Evolutionary conservation across 92 coral and sea anemone genomes (phyloP).

Genomic region (Isaurus tuberculatus): DNA sequence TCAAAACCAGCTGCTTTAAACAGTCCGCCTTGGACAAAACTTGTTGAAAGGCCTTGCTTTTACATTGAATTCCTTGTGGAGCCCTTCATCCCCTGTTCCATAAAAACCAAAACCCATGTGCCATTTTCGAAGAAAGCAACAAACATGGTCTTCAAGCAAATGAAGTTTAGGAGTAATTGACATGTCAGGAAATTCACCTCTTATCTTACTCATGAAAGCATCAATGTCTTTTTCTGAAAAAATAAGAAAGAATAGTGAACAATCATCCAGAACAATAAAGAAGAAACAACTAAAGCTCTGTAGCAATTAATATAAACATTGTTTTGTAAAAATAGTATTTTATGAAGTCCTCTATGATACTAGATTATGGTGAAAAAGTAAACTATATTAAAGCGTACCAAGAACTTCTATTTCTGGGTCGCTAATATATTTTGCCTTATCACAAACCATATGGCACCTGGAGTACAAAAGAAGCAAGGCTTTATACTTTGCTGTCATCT

Average conservation of each 20-base stretch:
- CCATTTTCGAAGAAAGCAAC: constrained; percentile 26
- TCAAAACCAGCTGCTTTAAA: not conserved
- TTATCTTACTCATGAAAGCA: not conserved
- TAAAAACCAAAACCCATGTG: constrained; percentile 51
- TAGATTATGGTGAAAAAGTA: no score
- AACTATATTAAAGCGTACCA: not conserved
- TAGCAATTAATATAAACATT: no score
- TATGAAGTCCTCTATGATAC: no score
- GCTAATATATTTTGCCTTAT: not conserved
- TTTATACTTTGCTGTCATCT: not conserved
- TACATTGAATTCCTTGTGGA: not conserved
- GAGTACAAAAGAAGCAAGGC: not conserved
- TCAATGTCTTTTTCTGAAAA: not conserved
- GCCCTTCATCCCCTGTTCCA: not conserved
- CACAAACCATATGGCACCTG: not conserved
- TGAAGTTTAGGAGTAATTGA: constrained; percentile 46
- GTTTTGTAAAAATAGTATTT: no score
- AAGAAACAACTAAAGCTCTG: no score
- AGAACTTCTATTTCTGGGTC: not conserved
- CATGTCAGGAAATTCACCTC: constrained; percentile 14
- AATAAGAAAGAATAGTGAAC: not conserved
- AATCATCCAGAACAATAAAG: no score
- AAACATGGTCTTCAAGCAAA: constrained; percentile 43
- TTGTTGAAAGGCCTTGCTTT: not conserved
- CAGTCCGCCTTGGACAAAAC: not conserved